These are phyloP conservation scores for Seira ritae DNA, from an alignment of 2,888 invertebrate genomes.

Conservation along the genomic window DNA sequence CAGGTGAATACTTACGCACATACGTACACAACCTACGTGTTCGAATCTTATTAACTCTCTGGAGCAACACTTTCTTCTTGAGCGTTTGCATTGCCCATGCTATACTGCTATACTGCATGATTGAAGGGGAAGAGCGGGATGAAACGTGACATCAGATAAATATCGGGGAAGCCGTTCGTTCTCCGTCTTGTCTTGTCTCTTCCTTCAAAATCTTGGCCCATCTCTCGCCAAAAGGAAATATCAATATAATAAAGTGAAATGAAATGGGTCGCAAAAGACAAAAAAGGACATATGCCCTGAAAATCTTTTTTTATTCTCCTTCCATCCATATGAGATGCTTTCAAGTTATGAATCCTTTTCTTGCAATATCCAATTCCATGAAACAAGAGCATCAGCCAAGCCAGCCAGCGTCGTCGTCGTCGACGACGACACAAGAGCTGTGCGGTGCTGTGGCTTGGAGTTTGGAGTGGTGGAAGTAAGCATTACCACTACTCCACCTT, in stretches of 20 bases:
- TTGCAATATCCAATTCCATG: background rate
- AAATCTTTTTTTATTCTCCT: background rate
- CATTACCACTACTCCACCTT: background rate
- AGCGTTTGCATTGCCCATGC: background rate
- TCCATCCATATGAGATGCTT: background rate
- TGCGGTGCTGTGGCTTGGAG: no score
- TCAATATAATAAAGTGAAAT: background rate
- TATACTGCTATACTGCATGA: background rate
- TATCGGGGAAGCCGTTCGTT: background rate
- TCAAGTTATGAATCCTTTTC: background rate
- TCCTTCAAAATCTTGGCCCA: background rate
- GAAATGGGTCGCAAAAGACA: background rate
- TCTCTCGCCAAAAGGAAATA: background rate
- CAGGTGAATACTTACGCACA: background rate
- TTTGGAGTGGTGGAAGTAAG: background rate
- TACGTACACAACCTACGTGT: background rate
- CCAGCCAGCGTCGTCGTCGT: no score
- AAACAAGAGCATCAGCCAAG: background rate
- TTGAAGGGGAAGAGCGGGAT: background rate
- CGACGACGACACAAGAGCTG: no score
- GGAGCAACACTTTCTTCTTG: background rate
- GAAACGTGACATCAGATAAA: background rate
- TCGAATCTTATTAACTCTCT: no score
- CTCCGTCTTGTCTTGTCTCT: background rate
- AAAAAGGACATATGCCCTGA: constrained; percentile 1